phyloP scores from a whole-genome alignment of 2,888 invertebrate species.

The Acronicta leporina region DNA sequence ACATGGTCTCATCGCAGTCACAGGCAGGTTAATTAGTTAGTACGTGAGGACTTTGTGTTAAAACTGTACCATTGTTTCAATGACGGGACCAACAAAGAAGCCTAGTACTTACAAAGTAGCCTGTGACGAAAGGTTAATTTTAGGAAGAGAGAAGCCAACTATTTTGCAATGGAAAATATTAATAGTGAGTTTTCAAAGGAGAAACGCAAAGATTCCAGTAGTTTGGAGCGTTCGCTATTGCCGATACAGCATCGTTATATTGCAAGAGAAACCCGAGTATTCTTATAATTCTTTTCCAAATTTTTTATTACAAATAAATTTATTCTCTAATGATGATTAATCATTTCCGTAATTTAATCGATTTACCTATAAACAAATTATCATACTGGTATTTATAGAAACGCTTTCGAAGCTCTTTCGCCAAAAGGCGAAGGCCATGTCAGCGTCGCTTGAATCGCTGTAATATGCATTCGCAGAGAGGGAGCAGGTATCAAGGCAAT shows the following conservation, averaged over 20 bases:
- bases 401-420: slow-evolving; percentile 25
- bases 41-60: too few relatives aligned
- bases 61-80: too few relatives aligned
- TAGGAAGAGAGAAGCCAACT: too few relatives aligned
- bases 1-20: too few relatives aligned
- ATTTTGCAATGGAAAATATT: too few relatives aligned
- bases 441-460: slow-evolving; percentile 9
- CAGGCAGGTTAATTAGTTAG: too few relatives aligned
- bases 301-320: too few relatives aligned
- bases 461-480: slow-evolving; percentile 9
- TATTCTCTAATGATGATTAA: neutral
- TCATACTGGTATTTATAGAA: slow-evolving; percentile 18
- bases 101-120: too few relatives aligned
- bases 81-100: too few relatives aligned
- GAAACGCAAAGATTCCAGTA: too few relatives aligned
- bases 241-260: neutral
- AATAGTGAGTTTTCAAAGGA: too few relatives aligned
- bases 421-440: slow-evolving; percentile 39
- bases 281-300: neutral
- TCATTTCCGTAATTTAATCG: slow-evolving; percentile 2
- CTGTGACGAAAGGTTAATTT: too few relatives aligned
- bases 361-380: slow-evolving; percentile 7
- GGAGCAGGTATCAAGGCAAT: neutral
- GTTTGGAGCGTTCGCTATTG: neutral
- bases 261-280: neutral